Base-by-base conservation (phyloP, 2,888 invertebrate species). In the Amblyjoppa fuscipennis region DNA sequence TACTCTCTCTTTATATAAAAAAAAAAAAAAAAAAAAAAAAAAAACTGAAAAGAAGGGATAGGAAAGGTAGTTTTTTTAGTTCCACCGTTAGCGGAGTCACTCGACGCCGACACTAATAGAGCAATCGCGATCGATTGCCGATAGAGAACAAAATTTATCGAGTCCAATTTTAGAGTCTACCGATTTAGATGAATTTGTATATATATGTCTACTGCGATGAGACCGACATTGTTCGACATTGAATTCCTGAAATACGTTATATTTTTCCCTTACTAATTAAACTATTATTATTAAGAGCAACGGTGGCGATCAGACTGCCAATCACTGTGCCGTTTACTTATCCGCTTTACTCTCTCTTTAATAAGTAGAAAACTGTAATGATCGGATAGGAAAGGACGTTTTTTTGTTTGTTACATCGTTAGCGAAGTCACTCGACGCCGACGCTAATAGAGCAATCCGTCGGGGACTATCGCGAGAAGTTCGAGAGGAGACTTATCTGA, bases 401-500 rank as follows among this genome's bases (percentile, higher is more conserved):
- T 28, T 38, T 64, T 49, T 38, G 61, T 49, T 38, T 69, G 61
- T 11, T 80, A 49, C 75, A 56, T 75, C 80, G 80, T 76, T 75
- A 84, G 71, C 38, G 25, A 59, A 71, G 45, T 20, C 31, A 13
- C 16, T 68, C 38, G 68, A 25, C 28, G 41, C 51, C 31, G 56
- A 45, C 49, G 49, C 56, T 81, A 76, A 84, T 81, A 68, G 75
- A 68, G 71, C 45, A 71, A 80, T 84, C 80, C 64, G 73, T 68
- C 59, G 56, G 74, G 53, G 53, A 70, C 13, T 77, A 77, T 71
- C 66, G 41, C 51, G 61, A 66, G 7, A 25, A 68, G 56, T 49
- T 34, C 41, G 41, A 56, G 66, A 77, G 49, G 66, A 53, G 51
- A 53, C 28, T 61, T 51, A 51, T 53, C 38, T 20, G 25, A n/a